Evolutionary conservation across 2,113 vertebrate species (phyloP).

Genomic region (Hyperopisus bebe): DNA sequence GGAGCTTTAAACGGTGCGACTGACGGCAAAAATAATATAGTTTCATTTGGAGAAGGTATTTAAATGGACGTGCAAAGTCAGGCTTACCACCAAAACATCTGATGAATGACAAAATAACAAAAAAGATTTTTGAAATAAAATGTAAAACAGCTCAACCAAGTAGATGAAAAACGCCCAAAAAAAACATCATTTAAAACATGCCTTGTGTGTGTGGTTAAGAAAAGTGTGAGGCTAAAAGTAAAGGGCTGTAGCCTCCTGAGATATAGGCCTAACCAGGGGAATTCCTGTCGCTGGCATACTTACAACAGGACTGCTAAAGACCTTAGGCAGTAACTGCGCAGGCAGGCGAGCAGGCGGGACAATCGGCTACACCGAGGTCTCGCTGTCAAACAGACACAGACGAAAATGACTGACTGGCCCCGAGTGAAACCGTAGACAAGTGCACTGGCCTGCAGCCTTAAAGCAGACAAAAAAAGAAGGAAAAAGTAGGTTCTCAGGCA

Average conservation of each 20-base stretch:
- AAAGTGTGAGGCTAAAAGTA: conserved; percentile 27
- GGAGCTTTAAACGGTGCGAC: neutral
- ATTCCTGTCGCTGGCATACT: conserved; percentile 70
- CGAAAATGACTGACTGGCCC: conserved; percentile 30
- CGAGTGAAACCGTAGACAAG: conserved; percentile 38
- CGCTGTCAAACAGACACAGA: conserved; percentile 51
- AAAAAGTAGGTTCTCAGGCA: neutral
- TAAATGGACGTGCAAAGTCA: neutral
- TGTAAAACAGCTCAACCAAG: neutral
- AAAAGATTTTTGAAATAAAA: neutral
- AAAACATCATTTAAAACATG: neutral
- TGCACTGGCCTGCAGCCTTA: conserved; percentile 30
- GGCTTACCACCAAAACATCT: neutral
- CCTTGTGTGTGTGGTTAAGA: neutral
- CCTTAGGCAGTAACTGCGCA: conserved; percentile 55
- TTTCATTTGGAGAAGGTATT: neutral
- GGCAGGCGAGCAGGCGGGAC: conserved; percentile 29
- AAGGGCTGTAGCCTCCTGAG: conserved; percentile 40
- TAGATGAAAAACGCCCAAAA: neutral
- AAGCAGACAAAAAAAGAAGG: neutral
- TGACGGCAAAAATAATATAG: neutral
- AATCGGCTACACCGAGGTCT: conserved; percentile 51
- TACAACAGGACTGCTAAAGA: conserved; percentile 50
- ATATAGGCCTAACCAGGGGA: conserved; percentile 50
- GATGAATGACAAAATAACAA: neutral